phyloP scores from a whole-genome alignment of 2,888 invertebrate genomes.

The Phaedon cochleariae region DNA sequence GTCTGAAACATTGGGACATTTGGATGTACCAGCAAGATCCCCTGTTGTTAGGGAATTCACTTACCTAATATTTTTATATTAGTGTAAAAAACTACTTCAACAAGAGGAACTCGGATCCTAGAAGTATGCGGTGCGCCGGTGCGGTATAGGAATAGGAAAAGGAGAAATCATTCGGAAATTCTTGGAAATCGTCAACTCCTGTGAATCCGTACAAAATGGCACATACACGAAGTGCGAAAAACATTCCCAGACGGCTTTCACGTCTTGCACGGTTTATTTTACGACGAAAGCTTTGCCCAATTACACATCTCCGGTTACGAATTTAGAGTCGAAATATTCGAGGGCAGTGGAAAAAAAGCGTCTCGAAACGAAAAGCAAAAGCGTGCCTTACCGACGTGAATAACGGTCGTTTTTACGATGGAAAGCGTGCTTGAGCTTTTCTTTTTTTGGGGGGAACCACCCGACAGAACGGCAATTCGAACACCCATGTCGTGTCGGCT shows the following conservation, averaged over 20 bases:
- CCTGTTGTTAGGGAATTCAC: too few relatives aligned
- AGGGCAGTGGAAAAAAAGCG: slow-evolving; percentile 1
- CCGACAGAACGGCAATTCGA: background rate
- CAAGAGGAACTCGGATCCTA: too few relatives aligned
- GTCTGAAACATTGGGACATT: too few relatives aligned
- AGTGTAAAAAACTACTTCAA: too few relatives aligned
- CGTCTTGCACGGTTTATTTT: slow-evolving; percentile 34
- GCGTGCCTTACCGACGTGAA: slow-evolving; percentile 23
- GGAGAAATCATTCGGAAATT: background rate
- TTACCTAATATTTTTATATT: too few relatives aligned
- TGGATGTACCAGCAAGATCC: too few relatives aligned
- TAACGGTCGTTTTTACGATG: slow-evolving; percentile 31
- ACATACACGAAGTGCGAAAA: slow-evolving; percentile 21
- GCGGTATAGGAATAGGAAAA: too few relatives aligned
- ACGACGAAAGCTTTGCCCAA: slow-evolving; percentile 43
- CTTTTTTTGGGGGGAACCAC: slow-evolving; percentile 23
- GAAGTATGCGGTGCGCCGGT: too few relatives aligned
- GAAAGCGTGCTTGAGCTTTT: slow-evolving; percentile 32
- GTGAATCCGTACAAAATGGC: background rate
- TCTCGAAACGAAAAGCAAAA: slow-evolving; percentile 23
- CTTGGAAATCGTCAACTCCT: background rate
- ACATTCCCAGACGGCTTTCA: slow-evolving; percentile 40
- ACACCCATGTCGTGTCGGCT: too few relatives aligned
- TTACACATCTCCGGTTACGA: slow-evolving; percentile 28
- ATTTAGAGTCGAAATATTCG: slow-evolving; percentile 25